A percentile compares a stretch with the other conserved stretches of the same genome.
These are phyloP conservation scores for Sclerodermus sp. DNA, from an alignment of 2,888 invertebrate genomes.

Conservation along the genomic window DNA sequence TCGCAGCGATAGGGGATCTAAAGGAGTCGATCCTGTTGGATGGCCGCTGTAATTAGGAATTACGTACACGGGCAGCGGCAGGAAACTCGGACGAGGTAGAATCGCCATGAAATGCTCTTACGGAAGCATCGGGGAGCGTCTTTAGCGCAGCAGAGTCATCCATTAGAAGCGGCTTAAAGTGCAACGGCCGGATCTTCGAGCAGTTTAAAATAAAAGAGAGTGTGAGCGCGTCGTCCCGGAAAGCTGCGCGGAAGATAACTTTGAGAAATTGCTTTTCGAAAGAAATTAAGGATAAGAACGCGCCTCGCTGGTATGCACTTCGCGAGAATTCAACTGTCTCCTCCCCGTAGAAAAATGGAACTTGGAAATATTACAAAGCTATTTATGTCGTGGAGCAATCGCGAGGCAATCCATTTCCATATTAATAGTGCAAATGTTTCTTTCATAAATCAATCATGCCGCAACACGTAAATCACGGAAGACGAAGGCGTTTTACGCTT, in stretches of 20 bases:
- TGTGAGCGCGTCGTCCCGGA: neutral
- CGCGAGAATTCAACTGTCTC: too few relatives aligned
- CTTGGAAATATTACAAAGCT: too few relatives aligned
- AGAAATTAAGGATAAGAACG: constrained; percentile 8
- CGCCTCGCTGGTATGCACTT: too few relatives aligned
- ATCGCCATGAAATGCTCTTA: constrained; percentile 2
- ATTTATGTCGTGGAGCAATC: too few relatives aligned
- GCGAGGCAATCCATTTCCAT: too few relatives aligned
- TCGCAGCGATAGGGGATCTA: too few relatives aligned
- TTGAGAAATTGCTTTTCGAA: constrained; percentile 18
- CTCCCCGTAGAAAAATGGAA: too few relatives aligned
- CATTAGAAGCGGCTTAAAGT: constrained; percentile 16
- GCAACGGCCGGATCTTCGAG: neutral
- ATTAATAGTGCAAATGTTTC: too few relatives aligned
- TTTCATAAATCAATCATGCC: too few relatives aligned
- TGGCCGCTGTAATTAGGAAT: constrained; percentile 1
- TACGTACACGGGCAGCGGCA: neutral
- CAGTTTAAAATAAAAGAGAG: too few relatives aligned
- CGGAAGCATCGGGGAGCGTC: constrained; percentile 3
- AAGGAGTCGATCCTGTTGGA: neutral
- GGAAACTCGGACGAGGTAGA: neutral
- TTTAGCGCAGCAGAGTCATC: constrained; percentile 14
- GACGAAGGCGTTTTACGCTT: too few relatives aligned
- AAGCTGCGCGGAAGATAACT: constrained; percentile 4
- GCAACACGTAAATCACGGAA: too few relatives aligned